Evolutionary conservation across 2,797 vertebrate genomes (phyloP).

Genomic region (Aphelocoma californica): DNA sequence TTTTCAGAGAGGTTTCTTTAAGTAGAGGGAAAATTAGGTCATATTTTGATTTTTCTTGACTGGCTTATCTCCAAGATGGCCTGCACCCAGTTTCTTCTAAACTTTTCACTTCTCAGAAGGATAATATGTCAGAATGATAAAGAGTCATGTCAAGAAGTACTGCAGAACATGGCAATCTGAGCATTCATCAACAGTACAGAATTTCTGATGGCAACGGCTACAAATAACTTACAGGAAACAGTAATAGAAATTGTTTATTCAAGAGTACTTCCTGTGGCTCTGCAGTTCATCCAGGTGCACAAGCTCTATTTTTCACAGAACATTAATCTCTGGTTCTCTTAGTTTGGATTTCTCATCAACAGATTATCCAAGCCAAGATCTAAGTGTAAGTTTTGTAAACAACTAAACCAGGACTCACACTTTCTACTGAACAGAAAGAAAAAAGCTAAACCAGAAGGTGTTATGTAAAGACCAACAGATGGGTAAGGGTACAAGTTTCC

Average conservation of each 20-base stretch:
- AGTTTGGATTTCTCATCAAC: slow-evolving; percentile 17
- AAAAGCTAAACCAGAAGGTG: neutral
- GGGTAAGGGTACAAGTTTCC: neutral
- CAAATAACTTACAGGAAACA: slow-evolving; percentile 9
- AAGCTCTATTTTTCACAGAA: neutral
- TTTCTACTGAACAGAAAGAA: neutral
- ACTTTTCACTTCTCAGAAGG: neutral
- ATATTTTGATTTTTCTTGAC: neutral
- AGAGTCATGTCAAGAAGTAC: neutral
- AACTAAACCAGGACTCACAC: neutral
- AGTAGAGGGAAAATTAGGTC: neutral
- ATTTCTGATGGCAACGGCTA: slow-evolving; percentile 9
- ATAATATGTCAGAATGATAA: neutral
- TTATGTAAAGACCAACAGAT: neutral
- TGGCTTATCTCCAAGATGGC: neutral
- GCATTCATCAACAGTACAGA: neutral
- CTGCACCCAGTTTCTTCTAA: neutral
- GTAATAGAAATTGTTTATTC: slow-evolving; percentile 23
- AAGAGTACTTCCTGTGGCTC: neutral
- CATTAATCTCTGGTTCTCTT: neutral
- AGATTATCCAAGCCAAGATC: neutral
- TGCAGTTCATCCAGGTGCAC: slow-evolving; percentile 28
- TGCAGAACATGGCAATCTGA: neutral
- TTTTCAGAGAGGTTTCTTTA: neutral
- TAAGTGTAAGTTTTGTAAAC: neutral